These are phyloP conservation scores for Oscheius sp. DNA, from an alignment of 2,888 invertebrate species.

Conservation along the genomic window DNA sequence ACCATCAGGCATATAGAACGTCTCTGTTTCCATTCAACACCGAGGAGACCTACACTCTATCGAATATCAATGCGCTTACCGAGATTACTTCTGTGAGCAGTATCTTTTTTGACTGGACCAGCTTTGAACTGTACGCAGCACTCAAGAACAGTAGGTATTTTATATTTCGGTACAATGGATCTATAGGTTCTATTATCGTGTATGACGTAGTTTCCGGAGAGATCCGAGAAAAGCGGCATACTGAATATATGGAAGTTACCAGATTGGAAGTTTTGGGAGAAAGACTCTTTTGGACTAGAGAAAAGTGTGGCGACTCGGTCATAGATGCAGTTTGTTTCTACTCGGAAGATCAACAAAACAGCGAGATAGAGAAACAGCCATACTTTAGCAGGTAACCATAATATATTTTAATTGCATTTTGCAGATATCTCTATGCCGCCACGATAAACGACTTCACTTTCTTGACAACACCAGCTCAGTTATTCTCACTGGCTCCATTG, in stretches of 20 bases:
- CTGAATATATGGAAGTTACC: constrained; percentile 38
- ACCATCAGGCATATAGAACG: constrained; percentile 55
- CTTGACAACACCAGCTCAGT: neutral
- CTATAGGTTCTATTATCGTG: constrained; percentile 36
- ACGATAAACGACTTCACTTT: constrained; percentile 26
- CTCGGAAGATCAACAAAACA: constrained; percentile 27
- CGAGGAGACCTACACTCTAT: neutral
- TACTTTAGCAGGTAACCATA: constrained; percentile 29
- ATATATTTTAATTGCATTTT: neutral
- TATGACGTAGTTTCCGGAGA: constrained; percentile 43
- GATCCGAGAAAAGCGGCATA: constrained; percentile 37
- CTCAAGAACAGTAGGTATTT: constrained; percentile 55
- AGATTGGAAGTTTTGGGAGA: constrained; percentile 40
- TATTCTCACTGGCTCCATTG: constrained; percentile 15
- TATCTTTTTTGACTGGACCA: constrained; percentile 57
- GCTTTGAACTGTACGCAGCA: constrained; percentile 53
- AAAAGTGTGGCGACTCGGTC: constrained; percentile 51
- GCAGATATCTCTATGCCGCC: constrained; percentile 25
- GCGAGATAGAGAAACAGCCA: constrained; percentile 22
- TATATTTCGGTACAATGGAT: neutral
- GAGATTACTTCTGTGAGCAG: constrained; percentile 59
- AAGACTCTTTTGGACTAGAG: constrained; percentile 47
- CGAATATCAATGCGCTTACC: constrained; percentile 3
- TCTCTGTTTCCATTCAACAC: constrained; percentile 28
- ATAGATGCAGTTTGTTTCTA: constrained; percentile 54